Evolutionary conservation across 2,888 invertebrate species (phyloP).

Genomic region (Rhodophaea formosa): DNA sequence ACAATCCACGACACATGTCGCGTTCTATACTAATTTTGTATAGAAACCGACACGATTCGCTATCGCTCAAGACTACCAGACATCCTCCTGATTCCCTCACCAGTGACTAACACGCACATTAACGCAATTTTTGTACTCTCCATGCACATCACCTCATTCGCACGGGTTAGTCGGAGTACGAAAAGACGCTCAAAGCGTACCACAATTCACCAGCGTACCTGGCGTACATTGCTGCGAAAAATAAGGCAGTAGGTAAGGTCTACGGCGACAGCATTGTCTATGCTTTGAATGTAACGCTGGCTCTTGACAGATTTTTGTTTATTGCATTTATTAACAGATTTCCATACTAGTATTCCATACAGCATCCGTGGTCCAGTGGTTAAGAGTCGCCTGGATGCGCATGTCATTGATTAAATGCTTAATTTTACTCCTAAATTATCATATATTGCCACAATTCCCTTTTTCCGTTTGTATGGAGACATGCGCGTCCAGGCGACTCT

Average conservation of each 20-base stretch:
- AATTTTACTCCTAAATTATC: no score
- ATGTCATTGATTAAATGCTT: no score
- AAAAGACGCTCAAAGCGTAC: conserved; percentile 95
- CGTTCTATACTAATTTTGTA: no score
- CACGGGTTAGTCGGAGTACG: conserved; percentile 89
- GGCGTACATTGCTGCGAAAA: conserved; percentile 96
- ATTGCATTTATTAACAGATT: no score
- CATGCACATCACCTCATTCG: conserved; percentile 69
- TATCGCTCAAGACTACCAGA: background rate
- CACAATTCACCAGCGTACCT: conserved; percentile 97
- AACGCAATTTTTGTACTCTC: conserved; percentile 61
- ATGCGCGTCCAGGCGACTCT: no score
- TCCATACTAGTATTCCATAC: no score
- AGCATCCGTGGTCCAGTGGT: no score
- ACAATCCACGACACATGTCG: no score
- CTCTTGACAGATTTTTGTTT: background rate
- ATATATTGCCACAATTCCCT: no score
- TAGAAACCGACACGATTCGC: no score
- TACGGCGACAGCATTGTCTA: conserved; percentile 30
- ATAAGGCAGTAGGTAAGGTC: conserved; percentile 88
- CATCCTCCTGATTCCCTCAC: conserved; percentile 15
- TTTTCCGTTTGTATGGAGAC: no score
- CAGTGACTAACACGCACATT: conserved; percentile 68
- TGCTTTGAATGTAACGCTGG: conserved; percentile 1
- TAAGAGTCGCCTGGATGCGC: no score